Evolutionary conservation across 2,888 invertebrate species (phyloP).

Genomic region (Drosophila greeni): DNA sequence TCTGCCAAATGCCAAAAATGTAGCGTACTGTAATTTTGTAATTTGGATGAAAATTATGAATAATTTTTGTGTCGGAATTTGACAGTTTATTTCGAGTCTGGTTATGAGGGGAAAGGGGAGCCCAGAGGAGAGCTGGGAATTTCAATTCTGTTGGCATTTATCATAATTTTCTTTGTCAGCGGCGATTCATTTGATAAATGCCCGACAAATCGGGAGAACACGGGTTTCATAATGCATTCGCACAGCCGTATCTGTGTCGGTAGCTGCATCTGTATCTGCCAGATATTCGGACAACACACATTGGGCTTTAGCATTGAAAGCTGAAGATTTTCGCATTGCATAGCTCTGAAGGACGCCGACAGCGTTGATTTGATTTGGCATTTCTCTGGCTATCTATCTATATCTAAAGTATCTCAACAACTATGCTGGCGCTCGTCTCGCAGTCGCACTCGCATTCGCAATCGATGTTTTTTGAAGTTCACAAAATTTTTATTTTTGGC

Average conservation of each 20-base stretch:
- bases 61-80: conserved; percentile 44
- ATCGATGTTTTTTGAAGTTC: conserved; percentile 34
- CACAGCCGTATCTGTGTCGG: conserved; percentile 12
- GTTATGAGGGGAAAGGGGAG: background rate
- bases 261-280: conserved; percentile 18
- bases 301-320: conserved; percentile 65
- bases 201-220: conserved; percentile 33
- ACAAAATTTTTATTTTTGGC: conserved; percentile 35
- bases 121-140: background rate
- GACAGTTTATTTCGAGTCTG: conserved; percentile 28
- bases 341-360: conserved; percentile 68
- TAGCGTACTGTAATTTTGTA: conserved; percentile 28
- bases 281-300: conserved; percentile 42
- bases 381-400: conserved; percentile 43
- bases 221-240: conserved; percentile 32
- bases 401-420: conserved; percentile 30
- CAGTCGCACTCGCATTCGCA: conserved; percentile 14
- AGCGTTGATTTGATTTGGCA: conserved; percentile 61
- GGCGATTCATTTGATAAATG: conserved; percentile 30
- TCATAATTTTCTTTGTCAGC: conserved; percentile 46
- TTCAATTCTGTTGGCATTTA: conserved; percentile 42
- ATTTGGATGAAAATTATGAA: conserved; percentile 39
- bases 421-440: conserved; percentile 9
- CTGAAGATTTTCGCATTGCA: conserved; percentile 58
- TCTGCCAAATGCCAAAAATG: conserved; percentile 29